These are phyloP conservation scores for Zenarchopterus dispar DNA, from an alignment of 2,797 vertebrate species.

Conservation along the genomic window DNA sequence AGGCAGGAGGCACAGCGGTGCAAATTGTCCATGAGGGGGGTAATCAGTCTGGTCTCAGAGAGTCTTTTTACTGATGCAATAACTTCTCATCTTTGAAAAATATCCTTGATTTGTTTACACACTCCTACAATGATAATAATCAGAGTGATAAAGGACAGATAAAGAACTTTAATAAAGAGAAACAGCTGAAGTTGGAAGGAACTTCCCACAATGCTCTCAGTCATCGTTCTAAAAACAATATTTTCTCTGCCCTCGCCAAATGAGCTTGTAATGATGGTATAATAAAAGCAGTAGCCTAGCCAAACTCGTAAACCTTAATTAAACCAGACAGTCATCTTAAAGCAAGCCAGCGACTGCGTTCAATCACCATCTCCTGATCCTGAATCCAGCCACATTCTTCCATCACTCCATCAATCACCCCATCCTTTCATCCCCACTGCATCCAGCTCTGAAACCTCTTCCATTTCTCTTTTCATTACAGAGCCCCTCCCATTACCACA, in stretches of 20 bases:
- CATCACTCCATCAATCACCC: slow-evolving; percentile 61
- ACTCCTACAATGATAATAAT: slow-evolving; percentile 36
- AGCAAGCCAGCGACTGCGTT: slow-evolving; percentile 49
- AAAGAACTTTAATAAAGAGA: slow-evolving; percentile 44
- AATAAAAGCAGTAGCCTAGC: slow-evolving; percentile 77
- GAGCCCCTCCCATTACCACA: slow-evolving; percentile 41
- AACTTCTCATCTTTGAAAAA: slow-evolving; percentile 55
- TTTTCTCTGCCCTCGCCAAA: slow-evolving; percentile 75
- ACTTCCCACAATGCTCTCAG: slow-evolving; percentile 62
- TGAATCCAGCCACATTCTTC: slow-evolving; percentile 43
- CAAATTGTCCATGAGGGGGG: slow-evolving; percentile 62
- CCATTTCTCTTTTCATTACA: slow-evolving; percentile 56
- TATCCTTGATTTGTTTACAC: slow-evolving; percentile 40
- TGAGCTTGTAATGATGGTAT: slow-evolving; percentile 80
- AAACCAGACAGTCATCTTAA: slow-evolving; percentile 79
- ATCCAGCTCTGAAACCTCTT: slow-evolving; percentile 51
- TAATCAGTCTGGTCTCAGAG: slow-evolving; percentile 67
- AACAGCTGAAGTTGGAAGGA: slow-evolving; percentile 50
- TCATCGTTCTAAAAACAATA: slow-evolving; percentile 80
- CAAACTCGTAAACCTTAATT: slow-evolving; percentile 84
- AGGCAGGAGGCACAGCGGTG: slow-evolving; percentile 53
- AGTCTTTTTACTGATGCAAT: slow-evolving; percentile 68
- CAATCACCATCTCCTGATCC: slow-evolving; percentile 60
- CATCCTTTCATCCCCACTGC: slow-evolving; percentile 53
- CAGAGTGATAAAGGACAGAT: slow-evolving; percentile 23